Evolutionary conservation across 2,113 vertebrate species (phyloP), one percentile per base, ranked within the genome.

Genomic region (Suricata suricatta): DNA sequence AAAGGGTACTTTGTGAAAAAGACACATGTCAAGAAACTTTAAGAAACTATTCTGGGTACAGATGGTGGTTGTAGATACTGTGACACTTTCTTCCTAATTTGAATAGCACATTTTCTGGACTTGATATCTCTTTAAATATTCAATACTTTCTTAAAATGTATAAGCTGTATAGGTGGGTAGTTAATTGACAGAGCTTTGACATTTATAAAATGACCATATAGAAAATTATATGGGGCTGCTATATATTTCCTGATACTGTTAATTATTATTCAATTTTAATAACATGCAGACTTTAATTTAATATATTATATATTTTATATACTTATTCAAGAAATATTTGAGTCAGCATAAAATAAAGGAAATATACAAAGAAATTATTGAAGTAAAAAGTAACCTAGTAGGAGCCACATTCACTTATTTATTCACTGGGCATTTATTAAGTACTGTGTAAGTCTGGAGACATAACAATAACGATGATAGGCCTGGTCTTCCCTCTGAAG

Each of bases 101-200:
- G 69, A 95, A 66, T 77, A 84, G 87, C 69, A 71, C 31, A n/a
- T 96, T 97, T 97, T 94, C 71, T 76, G 92, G 79, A 35, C 66
- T 90, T 83, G 54, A 71, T 90, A 82, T 72, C 17, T 92, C 47
- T 80, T 87, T 64, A 54, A 54, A 77, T 88, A 83, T 25, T 72
- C n/a, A 52, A 3, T 74, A 80, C 7, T 92, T 76, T 71, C 38
- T 47, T 91, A 88, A 90, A 83, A 71, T 71, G 72, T 44, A 95
- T 57, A 74, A 80, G 44, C 52, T 84, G 29, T 88, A 25, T 52
- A 76, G 16, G 54, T 90, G 15, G 76, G 16, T 60, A 88, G 88
- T 84, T 71, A 86, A 80, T 54, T 64, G n/a, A 88, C 10, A 92
- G 68, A 83, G 10, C 15, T 79, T 95, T 12, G 86, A 79, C 17